These are phyloP conservation scores for Leiothrix lutea DNA, from an alignment of 2,113 vertebrate genomes.

Conservation along the genomic window DNA sequence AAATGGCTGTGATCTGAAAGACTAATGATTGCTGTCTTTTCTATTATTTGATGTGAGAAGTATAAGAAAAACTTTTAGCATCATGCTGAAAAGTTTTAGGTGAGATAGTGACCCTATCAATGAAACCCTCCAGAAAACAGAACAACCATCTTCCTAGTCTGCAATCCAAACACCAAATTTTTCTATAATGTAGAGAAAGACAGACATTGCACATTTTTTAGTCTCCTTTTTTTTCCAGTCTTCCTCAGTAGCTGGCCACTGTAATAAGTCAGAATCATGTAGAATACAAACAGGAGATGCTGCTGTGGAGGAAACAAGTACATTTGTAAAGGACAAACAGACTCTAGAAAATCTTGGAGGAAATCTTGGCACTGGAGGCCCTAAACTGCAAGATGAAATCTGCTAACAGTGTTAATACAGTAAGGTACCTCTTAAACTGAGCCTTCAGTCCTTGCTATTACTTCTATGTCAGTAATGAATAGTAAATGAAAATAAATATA, in stretches of 20 bases:
- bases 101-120: neutral
- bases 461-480: neutral
- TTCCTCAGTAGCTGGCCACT: neutral
- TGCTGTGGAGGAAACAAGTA: neutral
- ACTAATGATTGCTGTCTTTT: neutral
- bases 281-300: neutral
- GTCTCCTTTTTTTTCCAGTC: neutral
- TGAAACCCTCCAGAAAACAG: neutral
- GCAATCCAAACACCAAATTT: neutral
- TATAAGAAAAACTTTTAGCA: neutral
- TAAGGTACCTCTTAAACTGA: neutral
- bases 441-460: neutral
- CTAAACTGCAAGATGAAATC: neutral
- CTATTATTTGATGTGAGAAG: neutral
- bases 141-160: neutral
- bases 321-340: neutral
- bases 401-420: neutral
- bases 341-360: neutral
- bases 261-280: neutral
- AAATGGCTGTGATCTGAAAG: slow-evolving; percentile 5
- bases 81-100: neutral
- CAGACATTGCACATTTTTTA: neutral
- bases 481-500: slow-evolving; percentile 33
- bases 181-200: neutral
- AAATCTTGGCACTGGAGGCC: neutral